A percentile compares a stretch with the other conserved stretches of the same genome.
phyloP scores from a whole-genome alignment of 2,797 vertebrate species.

The Epinephelus malabaricus region DNA sequence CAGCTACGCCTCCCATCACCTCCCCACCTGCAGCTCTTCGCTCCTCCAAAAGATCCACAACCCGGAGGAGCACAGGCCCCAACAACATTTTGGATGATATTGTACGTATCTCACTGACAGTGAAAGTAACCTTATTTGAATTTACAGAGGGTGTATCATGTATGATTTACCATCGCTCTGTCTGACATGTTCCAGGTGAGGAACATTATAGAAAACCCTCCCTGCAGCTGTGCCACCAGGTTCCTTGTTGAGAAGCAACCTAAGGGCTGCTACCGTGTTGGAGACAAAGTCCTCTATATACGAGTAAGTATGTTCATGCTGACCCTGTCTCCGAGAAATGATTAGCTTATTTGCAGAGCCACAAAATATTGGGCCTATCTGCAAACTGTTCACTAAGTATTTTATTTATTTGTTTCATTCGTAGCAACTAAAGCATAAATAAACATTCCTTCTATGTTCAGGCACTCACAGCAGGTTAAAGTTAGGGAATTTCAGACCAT shows the following conservation, averaged over 20 bases:
- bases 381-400: no score
- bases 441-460: no score
- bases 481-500: no score
- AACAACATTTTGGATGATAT: conserved; percentile 92
- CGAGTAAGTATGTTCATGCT: conserved; percentile 71
- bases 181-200: conserved; percentile 87
- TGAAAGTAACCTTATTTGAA: background rate
- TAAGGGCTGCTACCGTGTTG: conserved; percentile 95
- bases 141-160: background rate
- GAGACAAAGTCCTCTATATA: conserved; percentile 91
- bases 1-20: conserved; percentile 33
- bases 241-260: conserved; percentile 96
- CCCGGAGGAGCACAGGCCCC: conserved; percentile 83
- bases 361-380: no score
- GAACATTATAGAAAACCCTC: conserved; percentile 93
- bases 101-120: conserved; percentile 79
- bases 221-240: conserved; percentile 92
- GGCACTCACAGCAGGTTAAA: no score
- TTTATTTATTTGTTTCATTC: no score
- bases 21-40: conserved; percentile 49
- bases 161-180: background rate
- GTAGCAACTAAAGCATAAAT: no score
- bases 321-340: background rate
- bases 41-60: conserved; percentile 68
- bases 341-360: no score